phyloP scores from a whole-genome alignment of 2,113 vertebrate genomes.

The western clawed frog (Xenopus tropicalis) region DNA sequence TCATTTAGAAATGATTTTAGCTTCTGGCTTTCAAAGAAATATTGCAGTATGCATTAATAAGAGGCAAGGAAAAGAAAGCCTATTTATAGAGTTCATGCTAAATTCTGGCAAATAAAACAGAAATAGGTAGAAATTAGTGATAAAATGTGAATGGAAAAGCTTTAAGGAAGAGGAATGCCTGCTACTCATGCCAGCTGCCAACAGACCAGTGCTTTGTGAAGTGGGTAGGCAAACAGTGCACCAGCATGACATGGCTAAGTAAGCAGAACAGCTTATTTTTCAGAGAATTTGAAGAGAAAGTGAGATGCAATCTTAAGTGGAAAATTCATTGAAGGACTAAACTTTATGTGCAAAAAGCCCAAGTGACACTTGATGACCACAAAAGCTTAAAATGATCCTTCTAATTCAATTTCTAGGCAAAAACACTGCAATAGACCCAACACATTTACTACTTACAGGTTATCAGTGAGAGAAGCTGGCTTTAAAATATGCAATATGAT shows the following conservation, averaged over 20 bases:
- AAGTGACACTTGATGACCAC: slow-evolving; percentile 21
- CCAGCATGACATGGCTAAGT: slow-evolving; percentile 16
- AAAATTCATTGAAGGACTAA: slow-evolving; percentile 19
- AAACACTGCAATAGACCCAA: no score
- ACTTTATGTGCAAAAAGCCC: slow-evolving; percentile 13
- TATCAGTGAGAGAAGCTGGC: no score
- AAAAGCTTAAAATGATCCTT: slow-evolving; percentile 24
- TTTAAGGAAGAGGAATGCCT: slow-evolving; percentile 18
- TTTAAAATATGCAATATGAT: no score
- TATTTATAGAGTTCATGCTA: no score
- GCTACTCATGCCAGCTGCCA: slow-evolving; percentile 22
- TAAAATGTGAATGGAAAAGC: slow-evolving; percentile 9
- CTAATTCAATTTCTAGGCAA: not conserved
- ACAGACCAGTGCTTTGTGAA: slow-evolving; percentile 24
- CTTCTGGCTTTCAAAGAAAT: no score
- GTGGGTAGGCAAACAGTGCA: slow-evolving; percentile 28
- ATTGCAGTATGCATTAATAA: no score
- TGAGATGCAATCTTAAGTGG: slow-evolving; percentile 28
- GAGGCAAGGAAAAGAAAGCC: no score
- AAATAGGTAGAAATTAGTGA: not conserved
- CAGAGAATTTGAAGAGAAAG: slow-evolving; percentile 21
- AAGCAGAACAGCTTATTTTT: slow-evolving; percentile 34
- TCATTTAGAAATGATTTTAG: no score
- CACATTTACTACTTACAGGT: no score
- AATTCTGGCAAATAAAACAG: not conserved